Evolutionary conservation across 2,797 vertebrate species (phyloP).

Genomic region (Syndactyla subalaris): DNA sequence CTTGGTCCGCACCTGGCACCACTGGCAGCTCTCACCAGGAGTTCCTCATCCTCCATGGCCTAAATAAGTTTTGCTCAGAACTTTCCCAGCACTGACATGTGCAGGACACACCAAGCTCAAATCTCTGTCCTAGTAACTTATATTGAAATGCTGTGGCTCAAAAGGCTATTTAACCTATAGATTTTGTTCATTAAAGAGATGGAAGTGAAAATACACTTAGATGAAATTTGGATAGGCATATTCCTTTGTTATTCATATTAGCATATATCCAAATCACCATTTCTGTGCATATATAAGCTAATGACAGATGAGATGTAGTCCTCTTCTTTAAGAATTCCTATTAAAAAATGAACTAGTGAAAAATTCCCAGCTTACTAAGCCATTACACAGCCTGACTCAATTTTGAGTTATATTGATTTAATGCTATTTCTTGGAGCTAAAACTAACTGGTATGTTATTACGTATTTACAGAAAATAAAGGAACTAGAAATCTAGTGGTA

Average conservation of each 20-base stretch:
- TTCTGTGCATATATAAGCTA: neutral
- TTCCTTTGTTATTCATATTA: neutral
- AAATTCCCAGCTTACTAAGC: neutral
- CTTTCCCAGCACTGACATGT: neutral
- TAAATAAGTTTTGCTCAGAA: neutral
- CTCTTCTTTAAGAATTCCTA: neutral
- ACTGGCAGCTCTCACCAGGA: neutral
- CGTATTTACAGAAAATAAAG: constrained; percentile 32
- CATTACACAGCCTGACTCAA: neutral
- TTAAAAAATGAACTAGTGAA: constrained; percentile 5
- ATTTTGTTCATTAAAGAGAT: neutral
- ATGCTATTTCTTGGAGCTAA: neutral
- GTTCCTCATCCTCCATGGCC: neutral
- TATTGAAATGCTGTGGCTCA: neutral
- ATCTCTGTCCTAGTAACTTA: neutral
- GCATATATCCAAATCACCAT: neutral
- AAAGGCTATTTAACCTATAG: neutral
- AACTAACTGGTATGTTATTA: neutral
- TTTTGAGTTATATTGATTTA: constrained; percentile 20
- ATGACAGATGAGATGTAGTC: neutral
- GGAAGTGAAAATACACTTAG: neutral
- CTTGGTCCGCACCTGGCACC: neutral
- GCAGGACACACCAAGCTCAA: neutral
- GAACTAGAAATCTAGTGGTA: neutral
- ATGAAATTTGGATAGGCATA: neutral